Percentiles rank a stretch among this genome's conserved stretches.
phyloP scores from a whole-genome alignment of 2,113 vertebrate species.

The Ameiurus melas region DNA sequence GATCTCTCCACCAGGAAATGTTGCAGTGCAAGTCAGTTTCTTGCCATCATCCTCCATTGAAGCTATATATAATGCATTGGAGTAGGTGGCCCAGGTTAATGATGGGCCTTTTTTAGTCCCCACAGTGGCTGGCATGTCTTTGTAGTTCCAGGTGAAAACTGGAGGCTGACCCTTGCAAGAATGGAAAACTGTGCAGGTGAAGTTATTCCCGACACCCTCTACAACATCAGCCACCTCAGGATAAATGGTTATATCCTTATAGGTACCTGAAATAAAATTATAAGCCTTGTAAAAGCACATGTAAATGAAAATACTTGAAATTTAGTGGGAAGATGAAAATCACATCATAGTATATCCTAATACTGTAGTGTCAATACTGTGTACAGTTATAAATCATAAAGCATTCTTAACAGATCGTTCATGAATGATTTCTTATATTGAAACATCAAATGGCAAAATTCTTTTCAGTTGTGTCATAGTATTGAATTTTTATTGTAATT shows the following conservation, averaged over 20 bases:
- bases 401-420: neutral
- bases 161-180: constrained; percentile 57
- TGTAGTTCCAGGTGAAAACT: constrained; percentile 61
- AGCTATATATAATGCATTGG: constrained; percentile 62
- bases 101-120: neutral
- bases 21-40: constrained; percentile 59
- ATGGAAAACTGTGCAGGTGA: constrained; percentile 61
- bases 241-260: constrained; percentile 55
- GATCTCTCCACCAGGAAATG: constrained; percentile 45
- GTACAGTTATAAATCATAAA: constrained; percentile 4
- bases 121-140: constrained; percentile 50
- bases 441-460: neutral
- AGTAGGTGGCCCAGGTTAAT: constrained; percentile 20
- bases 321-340: neutral
- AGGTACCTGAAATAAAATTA: constrained; percentile 56
- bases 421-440: neutral
- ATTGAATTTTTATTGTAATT: neutral
- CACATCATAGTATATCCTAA: neutral
- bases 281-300: neutral
- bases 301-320: constrained; percentile 13
- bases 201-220: constrained; percentile 58
- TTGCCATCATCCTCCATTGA: constrained; percentile 56
- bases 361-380: neutral
- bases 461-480: neutral
- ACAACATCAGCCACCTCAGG: constrained; percentile 36